These are phyloP conservation scores for Campoletis raptor DNA, from an alignment of 2,888 invertebrate genomes.

Conservation along the genomic window DNA sequence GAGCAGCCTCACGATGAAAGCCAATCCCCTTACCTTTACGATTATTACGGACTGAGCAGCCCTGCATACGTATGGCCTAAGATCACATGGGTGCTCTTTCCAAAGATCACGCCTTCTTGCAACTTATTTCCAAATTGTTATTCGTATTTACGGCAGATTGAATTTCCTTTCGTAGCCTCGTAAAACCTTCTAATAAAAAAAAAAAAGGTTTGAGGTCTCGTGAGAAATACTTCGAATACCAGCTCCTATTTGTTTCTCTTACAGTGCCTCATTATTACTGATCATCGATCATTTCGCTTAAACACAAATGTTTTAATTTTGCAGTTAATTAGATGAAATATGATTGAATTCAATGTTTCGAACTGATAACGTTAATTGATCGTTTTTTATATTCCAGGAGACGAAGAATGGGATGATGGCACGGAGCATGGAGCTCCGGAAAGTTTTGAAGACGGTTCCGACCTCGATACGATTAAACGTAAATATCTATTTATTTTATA, in stretches of 20 bases:
- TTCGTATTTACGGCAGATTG: constrained; percentile 79
- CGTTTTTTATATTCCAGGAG: constrained; percentile 76
- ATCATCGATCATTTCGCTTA: not conserved
- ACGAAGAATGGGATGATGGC: constrained; percentile 82
- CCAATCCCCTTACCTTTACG: constrained; percentile 81
- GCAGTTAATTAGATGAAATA: not conserved
- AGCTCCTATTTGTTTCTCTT: not conserved
- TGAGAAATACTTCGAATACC: not conserved
- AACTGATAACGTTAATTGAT: not conserved
- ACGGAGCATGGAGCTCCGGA: constrained; percentile 78
- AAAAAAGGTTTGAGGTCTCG: not conserved
- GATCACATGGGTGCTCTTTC: constrained; percentile 38
- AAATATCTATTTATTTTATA: constrained; percentile 60
- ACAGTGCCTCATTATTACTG: not conserved
- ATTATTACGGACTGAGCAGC: constrained; percentile 75
- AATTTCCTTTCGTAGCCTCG: constrained; percentile 70
- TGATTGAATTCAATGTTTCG: not conserved
- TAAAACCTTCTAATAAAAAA: not conserved
- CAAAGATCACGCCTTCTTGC: constrained; percentile 39
- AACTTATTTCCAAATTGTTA: constrained; percentile 79
- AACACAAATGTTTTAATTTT: not conserved
- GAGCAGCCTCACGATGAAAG: constrained; percentile 74
- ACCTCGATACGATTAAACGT: constrained; percentile 78
- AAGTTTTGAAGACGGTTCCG: constrained; percentile 78
- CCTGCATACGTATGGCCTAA: constrained; percentile 42